Evolutionary conservation across 2,113 vertebrate genomes (phyloP).

Genomic region (Galbula dea): DNA sequence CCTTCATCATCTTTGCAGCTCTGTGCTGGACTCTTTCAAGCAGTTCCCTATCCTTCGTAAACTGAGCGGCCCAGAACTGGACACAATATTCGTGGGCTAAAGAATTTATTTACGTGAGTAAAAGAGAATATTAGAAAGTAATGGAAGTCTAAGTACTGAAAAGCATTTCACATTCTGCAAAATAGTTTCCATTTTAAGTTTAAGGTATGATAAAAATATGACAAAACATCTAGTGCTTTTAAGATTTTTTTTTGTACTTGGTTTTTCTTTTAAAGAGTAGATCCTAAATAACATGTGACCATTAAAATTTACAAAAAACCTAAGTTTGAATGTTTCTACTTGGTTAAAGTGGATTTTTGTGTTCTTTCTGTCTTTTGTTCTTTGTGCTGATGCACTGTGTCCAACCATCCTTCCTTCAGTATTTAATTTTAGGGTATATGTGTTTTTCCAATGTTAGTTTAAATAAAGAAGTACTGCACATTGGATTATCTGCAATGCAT

Average conservation of each 20-base stretch:
- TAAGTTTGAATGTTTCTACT: constrained; percentile 65
- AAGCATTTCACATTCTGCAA: not conserved
- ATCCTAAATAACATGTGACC: constrained; percentile 12
- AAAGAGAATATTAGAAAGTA: not conserved
- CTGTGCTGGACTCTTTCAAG: too few relatives aligned
- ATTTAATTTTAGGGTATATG: constrained; percentile 62
- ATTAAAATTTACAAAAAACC: constrained; percentile 56
- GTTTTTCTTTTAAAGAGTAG: constrained; percentile 11
- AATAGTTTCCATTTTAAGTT: not conserved
- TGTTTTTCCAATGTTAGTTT: constrained; percentile 48
- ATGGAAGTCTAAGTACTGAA: constrained; percentile 21
- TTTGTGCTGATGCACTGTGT: constrained; percentile 80
- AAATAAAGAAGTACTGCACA: not conserved
- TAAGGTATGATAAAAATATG: not conserved
- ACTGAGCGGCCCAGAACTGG: too few relatives aligned
- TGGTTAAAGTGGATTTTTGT: constrained; percentile 85
- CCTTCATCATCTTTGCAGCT: too few relatives aligned
- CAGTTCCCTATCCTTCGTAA: too few relatives aligned
- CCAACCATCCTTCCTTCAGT: constrained; percentile 79
- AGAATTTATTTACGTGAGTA: not conserved
- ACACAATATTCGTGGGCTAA: too few relatives aligned
- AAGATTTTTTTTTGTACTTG: constrained; percentile 8
- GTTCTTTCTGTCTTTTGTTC: constrained; percentile 80
- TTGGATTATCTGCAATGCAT: not conserved
- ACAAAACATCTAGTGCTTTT: not conserved